Conservation (phyloP, 53 echinoderm and acorn worm genomes). For the Holothuria leucospilota region DNA sequence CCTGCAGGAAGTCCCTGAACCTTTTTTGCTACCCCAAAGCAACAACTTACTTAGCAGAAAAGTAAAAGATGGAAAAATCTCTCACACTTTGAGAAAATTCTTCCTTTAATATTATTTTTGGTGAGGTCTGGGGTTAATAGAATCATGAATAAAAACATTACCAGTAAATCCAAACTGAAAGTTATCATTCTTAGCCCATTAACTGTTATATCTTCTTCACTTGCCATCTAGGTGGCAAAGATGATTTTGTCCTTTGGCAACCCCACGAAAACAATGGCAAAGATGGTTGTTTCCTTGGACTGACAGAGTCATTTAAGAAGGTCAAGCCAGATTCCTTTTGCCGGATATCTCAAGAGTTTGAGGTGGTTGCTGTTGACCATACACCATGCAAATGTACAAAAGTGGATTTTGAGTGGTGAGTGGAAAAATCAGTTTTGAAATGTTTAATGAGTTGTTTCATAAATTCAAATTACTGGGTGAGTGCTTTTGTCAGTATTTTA, state of each 20-base stretch:
- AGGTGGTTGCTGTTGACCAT: constrained; percentile 31
- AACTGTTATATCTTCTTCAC: too few relatives aligned
- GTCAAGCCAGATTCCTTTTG: constrained; percentile 79
- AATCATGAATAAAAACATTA: too few relatives aligned
- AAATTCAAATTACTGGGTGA: background rate
- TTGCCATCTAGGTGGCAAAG: constrained; percentile 28
- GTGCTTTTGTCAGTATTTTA: background rate
- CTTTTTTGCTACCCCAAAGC: too few relatives aligned
- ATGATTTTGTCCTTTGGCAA: constrained; percentile 76
- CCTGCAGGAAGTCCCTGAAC: too few relatives aligned
- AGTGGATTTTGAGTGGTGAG: constrained; percentile 94
- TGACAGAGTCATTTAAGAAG: constrained; percentile 73
- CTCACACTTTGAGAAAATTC: too few relatives aligned
- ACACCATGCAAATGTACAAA: constrained; percentile 64
- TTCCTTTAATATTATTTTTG: too few relatives aligned
- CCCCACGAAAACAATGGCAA: constrained; percentile 81
- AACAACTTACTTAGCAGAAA: too few relatives aligned
- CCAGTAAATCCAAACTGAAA: too few relatives aligned
- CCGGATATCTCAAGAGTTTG: constrained; percentile 56
- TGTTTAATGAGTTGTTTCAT: background rate
- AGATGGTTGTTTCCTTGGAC: constrained; percentile 86
- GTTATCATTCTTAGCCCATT: too few relatives aligned
- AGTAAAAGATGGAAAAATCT: too few relatives aligned
- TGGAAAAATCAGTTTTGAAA: background rate
- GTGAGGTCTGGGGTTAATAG: too few relatives aligned